Evolutionary conservation across 2,113 vertebrate genomes (phyloP), one percentile per base, ranked within the genome.

Genomic region (Apaloderma vittatum): DNA sequence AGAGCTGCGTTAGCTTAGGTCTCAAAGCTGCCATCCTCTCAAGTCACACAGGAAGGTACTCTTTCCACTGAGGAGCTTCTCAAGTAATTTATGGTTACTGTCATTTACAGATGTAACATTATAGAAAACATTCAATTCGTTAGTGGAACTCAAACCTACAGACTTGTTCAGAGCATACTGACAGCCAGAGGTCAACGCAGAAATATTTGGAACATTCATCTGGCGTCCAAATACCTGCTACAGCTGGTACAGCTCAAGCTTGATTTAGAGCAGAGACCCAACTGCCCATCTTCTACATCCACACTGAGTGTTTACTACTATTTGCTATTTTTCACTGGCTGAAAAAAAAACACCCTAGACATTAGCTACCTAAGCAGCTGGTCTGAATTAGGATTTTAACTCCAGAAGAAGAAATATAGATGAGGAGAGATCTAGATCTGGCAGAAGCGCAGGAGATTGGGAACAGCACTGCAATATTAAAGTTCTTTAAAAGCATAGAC

Each of bases 181-280:
- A n/a, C 11, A 92, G 89, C n/a, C 74, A 91, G 88, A 96, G 81
- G 87, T 90, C 89, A 90, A 30, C 58, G 88, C 54, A 76, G 54
- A 94, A 96, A 68, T 75, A 87, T 85, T n/a, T 82, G 70, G n/a
- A 57, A 91, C 80, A 91, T 82, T 85, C 66, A 61, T 95, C 62
- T 75, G 49, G 43, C 0, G 0, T 54, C 80, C 29, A 26, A 82
- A 88, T 95, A 96, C 84, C 90, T 94, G 73, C 21, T 91, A 77
- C 94, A 95, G 91, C 86, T 97, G 94, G 70, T 93, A 89, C n/a
- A 75, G 46, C 77, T 95, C 91, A 68, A 19, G 11, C 16, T 58
- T 89, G 70, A 94, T 90, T 91, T 87, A 87, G 34, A 93, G 58
- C 89, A 78, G 68, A 94, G 17, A 36, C 63, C 74, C 84, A 68